Percentiles rank a stretch among this genome's conserved stretches.
These are phyloP conservation scores for Brachypterus glaber DNA, from an alignment of 2,888 invertebrate genomes.

Conservation along the genomic window DNA sequence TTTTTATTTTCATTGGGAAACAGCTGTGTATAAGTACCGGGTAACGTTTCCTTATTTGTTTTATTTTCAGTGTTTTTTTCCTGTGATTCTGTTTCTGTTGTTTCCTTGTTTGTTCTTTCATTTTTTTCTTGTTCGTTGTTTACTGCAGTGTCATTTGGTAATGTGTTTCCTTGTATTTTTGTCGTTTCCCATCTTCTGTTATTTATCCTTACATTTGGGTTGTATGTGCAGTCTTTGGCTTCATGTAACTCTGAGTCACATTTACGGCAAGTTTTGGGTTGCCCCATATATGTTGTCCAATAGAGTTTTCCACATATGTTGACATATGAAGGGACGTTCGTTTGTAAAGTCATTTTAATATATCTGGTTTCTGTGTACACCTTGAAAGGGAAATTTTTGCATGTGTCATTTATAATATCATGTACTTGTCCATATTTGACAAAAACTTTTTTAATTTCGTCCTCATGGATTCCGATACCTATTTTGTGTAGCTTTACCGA, in stretches of 20 bases:
- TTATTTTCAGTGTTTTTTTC: background rate
- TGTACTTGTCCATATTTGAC: no score
- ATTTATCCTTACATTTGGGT: no score
- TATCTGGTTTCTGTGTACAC: background rate
- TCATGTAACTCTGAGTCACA: background rate
- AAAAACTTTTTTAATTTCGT: no score
- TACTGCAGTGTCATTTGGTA: background rate
- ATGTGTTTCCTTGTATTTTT: background rate
- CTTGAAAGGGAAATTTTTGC: no score
- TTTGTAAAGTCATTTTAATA: no score
- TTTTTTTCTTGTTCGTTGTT: background rate
- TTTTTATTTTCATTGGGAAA: no score
- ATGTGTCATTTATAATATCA: background rate
- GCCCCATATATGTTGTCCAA: background rate
- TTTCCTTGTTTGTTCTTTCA: background rate
- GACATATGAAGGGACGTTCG: no score
- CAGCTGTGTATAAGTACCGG: no score
- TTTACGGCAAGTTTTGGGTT: background rate
- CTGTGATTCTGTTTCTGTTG: no score
- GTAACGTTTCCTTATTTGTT: no score
- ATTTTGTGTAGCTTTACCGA: background rate
- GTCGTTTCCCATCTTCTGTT: no score
- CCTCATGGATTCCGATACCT: background rate
- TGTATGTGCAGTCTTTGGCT: background rate
- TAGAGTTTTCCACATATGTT: background rate